Evolutionary conservation across 2,113 vertebrate species (phyloP).

Genomic region (Poeciliopsis prolifica): DNA sequence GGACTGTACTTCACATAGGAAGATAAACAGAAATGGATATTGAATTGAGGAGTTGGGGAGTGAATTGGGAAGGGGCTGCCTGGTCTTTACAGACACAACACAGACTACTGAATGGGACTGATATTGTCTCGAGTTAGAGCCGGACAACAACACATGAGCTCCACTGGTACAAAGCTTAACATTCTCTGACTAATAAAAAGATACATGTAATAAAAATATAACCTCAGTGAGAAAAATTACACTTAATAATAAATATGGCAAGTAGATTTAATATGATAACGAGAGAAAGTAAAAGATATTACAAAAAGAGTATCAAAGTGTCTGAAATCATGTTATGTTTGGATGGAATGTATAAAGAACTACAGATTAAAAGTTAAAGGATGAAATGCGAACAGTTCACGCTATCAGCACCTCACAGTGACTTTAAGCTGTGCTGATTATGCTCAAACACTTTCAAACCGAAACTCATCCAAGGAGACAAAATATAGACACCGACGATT

Average conservation of each 20-base stretch:
- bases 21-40: conserved; percentile 1
- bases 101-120: conserved; percentile 37
- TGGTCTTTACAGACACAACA: conserved; percentile 41
- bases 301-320: conserved; percentile 45
- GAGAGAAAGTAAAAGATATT: conserved; percentile 14
- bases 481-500: conserved; percentile 28
- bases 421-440: conserved; percentile 25
- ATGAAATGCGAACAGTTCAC: conserved; percentile 10
- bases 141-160: conserved; percentile 50
- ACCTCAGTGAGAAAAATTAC: conserved; percentile 72
- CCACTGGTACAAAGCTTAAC: conserved; percentile 59
- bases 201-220: conserved; percentile 72
- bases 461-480: conserved; percentile 20
- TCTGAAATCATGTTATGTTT: conserved; percentile 50
- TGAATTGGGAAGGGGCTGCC: conserved; percentile 45
- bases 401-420: conserved; percentile 46
- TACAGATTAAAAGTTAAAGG: conserved; percentile 34
- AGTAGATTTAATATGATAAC: conserved; percentile 57
- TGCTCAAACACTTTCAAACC: conserved; percentile 23
- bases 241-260: conserved; percentile 75
- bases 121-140: conserved; percentile 24
- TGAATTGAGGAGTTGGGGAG: conserved; percentile 8
- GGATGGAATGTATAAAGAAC: conserved; percentile 80
- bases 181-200: conserved; percentile 57
- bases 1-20: background rate